phyloP scores from a whole-genome alignment of 2,888 invertebrate genomes.

The Phyto melanocephala region DNA sequence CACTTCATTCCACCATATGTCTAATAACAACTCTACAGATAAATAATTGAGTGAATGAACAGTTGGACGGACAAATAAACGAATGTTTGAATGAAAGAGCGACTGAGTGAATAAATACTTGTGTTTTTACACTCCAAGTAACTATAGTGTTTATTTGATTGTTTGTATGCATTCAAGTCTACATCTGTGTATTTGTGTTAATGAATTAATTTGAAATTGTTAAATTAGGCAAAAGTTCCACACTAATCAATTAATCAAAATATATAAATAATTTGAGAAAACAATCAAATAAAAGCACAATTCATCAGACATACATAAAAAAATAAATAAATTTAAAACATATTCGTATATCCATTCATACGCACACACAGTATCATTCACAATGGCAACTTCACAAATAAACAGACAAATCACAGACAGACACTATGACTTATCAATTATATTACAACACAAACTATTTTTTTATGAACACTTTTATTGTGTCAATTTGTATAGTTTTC shows the following conservation, averaged over 20 bases:
- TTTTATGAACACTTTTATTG: constrained; percentile 25
- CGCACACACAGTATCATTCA: background rate
- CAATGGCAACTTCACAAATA: background rate
- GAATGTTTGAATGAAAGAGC: constrained; percentile 2
- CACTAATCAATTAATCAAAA: constrained; percentile 59
- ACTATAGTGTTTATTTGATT: background rate
- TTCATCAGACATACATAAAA: background rate
- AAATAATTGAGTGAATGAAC: constrained; percentile 25
- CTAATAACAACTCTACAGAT: constrained; percentile 26
- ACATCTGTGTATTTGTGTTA: constrained; percentile 13
- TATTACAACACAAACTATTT: background rate
- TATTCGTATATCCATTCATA: background rate
- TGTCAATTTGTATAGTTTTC: constrained; percentile 15
- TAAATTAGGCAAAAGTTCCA: constrained; percentile 58
- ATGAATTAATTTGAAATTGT: constrained; percentile 53
- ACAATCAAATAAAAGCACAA: constrained; percentile 55
- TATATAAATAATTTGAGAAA: constrained; percentile 53
- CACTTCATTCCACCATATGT: background rate
- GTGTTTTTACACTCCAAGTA: background rate
- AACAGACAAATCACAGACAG: too few relatives aligned
- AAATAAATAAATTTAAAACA: too few relatives aligned
- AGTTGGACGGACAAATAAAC: background rate
- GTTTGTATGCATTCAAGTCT: background rate
- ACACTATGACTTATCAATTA: too few relatives aligned
- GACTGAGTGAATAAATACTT: constrained; percentile 3